These are phyloP conservation scores for Brachionus rotundiformis DNA, from an alignment of 1,140 invertebrate species.

Conservation along the genomic window DNA sequence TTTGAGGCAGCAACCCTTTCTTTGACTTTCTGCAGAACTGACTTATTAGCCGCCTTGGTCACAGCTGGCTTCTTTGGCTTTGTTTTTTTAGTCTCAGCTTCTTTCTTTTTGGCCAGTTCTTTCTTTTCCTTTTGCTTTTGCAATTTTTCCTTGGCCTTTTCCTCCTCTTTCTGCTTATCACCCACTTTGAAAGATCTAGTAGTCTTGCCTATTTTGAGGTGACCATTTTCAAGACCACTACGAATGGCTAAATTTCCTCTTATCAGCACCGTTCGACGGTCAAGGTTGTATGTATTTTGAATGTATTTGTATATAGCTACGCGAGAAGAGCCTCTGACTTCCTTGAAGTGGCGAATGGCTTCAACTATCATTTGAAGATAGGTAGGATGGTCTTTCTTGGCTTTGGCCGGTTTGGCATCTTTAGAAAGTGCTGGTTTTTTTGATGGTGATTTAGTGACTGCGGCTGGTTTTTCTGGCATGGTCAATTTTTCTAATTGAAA, in stretches of 20 bases:
- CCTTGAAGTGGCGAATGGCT: constrained; percentile 42
- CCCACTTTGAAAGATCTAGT: constrained; percentile 36
- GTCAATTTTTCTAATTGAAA: background rate
- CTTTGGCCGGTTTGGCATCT: background rate
- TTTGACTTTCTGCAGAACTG: background rate
- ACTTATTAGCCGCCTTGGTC: background rate
- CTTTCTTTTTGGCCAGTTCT: background rate
- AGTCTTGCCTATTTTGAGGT: constrained; percentile 27
- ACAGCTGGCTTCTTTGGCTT: background rate
- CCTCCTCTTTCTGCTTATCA: constrained; percentile 44
- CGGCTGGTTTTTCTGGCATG: background rate
- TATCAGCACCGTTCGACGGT: background rate
- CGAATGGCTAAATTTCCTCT: background rate
- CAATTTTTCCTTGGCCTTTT: constrained; percentile 22
- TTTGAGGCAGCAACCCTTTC: background rate
- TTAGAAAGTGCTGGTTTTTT: background rate
- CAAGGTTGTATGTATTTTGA: constrained; percentile 11
- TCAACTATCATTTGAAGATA: constrained; percentile 38
- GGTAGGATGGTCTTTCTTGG: background rate
- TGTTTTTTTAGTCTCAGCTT: background rate
- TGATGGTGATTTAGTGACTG: background rate
- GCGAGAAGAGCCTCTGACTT: constrained; percentile 11
- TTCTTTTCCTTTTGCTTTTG: background rate
- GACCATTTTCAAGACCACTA: background rate
- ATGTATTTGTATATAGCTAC: constrained; percentile 42